Base-by-base conservation (phyloP, 2,797 vertebrate genomes). In the Enteromius afrohamiltoni region DNA sequence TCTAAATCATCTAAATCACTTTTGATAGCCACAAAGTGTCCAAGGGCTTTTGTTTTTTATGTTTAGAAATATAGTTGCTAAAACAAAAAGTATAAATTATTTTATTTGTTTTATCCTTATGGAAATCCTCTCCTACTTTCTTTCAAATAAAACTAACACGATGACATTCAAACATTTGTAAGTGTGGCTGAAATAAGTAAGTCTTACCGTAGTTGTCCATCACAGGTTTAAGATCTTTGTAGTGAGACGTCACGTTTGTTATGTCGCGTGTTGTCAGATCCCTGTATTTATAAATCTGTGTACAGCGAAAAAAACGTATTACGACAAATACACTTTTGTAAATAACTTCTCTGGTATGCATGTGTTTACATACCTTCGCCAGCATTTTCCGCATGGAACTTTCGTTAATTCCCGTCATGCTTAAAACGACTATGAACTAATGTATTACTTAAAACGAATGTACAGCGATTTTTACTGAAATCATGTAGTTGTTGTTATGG, bases 151-250 rank as follows among this genome's bases (percentile, higher is more conserved):
- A 42, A 0, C 26, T 26, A 31, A 31, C 2, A 31, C 8, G 70
- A 55, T 62, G 26, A n/a, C 6, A 53, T 11, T 0, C 1, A 37
- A 34, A 23, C 26, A 6, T 29, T 29, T 29, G 4, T 31, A 3
- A 7, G 14, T n/a, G 26, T 37, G 19, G 34, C 13, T 75, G 37
- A 47, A 69, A 3, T 29, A 17, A 37, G 1, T n/a, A 40, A 70
- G 0, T 49, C 92, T 93, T 92, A 98, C 97, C 98, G 84, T 98
- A 99, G 42, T 94, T 95, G 91, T 98, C 97, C 95, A 97, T 95
- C 67, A 97, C 88, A 60, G 97, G 97, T 87, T 97, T 99, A 91
- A 99, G 95, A 91, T 99, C 98, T 93, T 98, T 98, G 93, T 98
- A 99, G 26, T 95, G 94, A 55, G 94, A 92, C 86, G 96, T 97